Conservation (phyloP, 2,888 invertebrate genomes). For the Drosophila robusta region DNA sequence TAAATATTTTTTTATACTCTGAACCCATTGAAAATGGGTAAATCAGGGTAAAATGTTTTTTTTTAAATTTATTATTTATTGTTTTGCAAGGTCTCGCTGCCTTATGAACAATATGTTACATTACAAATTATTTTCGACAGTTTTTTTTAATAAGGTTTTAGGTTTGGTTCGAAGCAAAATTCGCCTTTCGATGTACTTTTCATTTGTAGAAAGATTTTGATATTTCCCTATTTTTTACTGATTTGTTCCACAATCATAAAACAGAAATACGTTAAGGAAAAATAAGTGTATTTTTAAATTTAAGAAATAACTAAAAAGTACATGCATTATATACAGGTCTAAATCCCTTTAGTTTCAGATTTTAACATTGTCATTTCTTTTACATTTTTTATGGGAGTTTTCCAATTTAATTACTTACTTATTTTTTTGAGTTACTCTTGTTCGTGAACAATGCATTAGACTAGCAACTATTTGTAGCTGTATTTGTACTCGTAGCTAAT, state of each 20-base stretch:
- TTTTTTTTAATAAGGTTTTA: neutral
- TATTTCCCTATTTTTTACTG: too few relatives aligned
- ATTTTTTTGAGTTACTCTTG: neutral
- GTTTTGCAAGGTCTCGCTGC: too few relatives aligned
- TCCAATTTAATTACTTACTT: constrained; percentile 35
- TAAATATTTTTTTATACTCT: constrained; percentile 11
- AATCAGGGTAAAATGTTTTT: too few relatives aligned
- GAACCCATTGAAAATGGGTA: too few relatives aligned
- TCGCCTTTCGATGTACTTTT: constrained; percentile 10
- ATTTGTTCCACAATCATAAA: too few relatives aligned
- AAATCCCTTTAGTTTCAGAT: neutral
- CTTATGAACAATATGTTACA: too few relatives aligned
- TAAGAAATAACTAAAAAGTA: too few relatives aligned
- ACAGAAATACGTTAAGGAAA: too few relatives aligned
- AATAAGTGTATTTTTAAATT: too few relatives aligned
- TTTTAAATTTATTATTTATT: too few relatives aligned
- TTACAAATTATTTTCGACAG: too few relatives aligned
- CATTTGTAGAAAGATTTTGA: neutral
- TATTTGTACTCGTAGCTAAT: constrained; percentile 16
- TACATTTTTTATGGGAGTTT: constrained; percentile 4
- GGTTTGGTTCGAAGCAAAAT: constrained; percentile 12
- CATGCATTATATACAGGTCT: too few relatives aligned
- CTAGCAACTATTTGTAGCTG: neutral
- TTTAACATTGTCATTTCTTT: neutral
- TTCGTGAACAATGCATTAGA: neutral